phyloP scores from a whole-genome alignment of 1,140 invertebrate species.

The Acyrthosiphon pisum region DNA sequence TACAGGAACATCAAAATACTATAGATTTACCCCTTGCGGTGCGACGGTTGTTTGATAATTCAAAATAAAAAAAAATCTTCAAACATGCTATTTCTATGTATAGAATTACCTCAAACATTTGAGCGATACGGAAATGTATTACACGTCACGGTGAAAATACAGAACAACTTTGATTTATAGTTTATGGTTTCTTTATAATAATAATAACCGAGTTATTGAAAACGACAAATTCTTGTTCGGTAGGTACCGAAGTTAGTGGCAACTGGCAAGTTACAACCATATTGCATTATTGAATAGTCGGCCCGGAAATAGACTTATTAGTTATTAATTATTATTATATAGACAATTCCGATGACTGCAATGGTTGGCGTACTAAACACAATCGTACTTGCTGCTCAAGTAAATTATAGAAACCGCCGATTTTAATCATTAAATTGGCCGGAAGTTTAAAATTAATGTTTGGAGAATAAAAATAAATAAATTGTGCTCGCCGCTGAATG shows the following conservation, averaged over 20 bases:
- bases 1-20: background rate
- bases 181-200: background rate
- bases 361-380: constrained; percentile 8
- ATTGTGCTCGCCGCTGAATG: background rate
- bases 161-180: background rate
- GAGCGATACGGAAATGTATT: background rate
- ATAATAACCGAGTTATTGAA: background rate
- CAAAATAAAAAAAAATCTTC: background rate
- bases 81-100: constrained; percentile 2
- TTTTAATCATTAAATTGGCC: constrained; percentile 41
- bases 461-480: constrained; percentile 27
- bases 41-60: background rate
- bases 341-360: background rate
- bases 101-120: background rate
- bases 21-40: background rate
- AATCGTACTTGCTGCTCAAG: background rate
- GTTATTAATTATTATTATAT: background rate
- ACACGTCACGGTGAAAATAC: background rate
- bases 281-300: background rate
- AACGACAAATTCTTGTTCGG: background rate
- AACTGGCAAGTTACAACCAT: background rate
- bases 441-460: constrained; percentile 40
- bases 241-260: background rate
- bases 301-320: constrained; percentile 1
- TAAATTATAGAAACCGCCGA: constrained; percentile 28